Percentiles rank a stretch among this genome's conserved stretches.
phyloP scores from a whole-genome alignment of 2,113 vertebrate species.

The Lycocorax pyrrhopterus region DNA sequence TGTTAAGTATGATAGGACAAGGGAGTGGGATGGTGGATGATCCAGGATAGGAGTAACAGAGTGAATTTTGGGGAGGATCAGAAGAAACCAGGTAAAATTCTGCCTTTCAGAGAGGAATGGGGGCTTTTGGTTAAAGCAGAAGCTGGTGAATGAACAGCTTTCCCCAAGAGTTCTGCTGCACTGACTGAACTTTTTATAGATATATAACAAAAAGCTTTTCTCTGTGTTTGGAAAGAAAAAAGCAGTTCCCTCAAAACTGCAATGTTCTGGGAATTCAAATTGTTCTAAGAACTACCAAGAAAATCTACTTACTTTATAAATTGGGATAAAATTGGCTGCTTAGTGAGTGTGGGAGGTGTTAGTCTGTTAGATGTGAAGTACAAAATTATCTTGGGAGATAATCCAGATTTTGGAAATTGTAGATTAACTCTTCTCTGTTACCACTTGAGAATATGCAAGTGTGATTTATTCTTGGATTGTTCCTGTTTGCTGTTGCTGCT shows the following conservation, averaged over 20 bases:
- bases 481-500: background rate
- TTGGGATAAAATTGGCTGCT: background rate
- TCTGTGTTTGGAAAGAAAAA: background rate
- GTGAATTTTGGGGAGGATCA: background rate
- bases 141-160: background rate
- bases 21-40: background rate
- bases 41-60: background rate
- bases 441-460: background rate
- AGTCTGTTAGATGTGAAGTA: background rate
- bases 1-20: background rate
- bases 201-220: background rate
- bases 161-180: background rate
- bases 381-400: background rate
- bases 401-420: background rate
- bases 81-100: background rate
- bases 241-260: background rate
- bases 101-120: background rate
- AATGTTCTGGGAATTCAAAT: background rate
- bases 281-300: background rate
- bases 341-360: background rate
- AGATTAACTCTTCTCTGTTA: background rate
- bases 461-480: background rate
- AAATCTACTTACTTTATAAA: background rate
- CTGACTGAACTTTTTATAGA: background rate
- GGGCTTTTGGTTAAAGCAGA: background rate